Conservation (phyloP, 2,888 invertebrate genomes). For the Branchipolynoe longqiensis region DNA sequence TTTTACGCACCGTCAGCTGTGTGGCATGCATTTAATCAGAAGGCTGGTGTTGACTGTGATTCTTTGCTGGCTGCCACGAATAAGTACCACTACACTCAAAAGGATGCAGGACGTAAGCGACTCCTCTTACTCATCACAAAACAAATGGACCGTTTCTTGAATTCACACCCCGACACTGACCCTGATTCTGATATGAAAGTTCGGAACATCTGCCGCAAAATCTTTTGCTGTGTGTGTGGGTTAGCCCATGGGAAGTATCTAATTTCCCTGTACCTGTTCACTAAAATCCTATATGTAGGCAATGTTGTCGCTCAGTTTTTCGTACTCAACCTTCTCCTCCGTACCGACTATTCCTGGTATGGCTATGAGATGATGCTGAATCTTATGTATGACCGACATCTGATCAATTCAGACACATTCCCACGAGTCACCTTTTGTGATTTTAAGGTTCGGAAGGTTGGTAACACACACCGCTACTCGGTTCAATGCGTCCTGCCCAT, state of each 20-base stretch:
- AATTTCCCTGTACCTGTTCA: constrained; percentile 81
- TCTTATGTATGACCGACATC: constrained; percentile 4
- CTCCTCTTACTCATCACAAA: constrained; percentile 62
- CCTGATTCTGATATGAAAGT: constrained; percentile 16
- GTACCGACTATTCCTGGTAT: constrained; percentile 78
- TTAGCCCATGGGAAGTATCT: constrained; percentile 81
- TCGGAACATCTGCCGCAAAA: background rate
- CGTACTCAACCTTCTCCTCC: constrained; percentile 82
- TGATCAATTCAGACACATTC: constrained; percentile 33
- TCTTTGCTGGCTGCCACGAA: constrained; percentile 64
- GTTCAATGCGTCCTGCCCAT: constrained; percentile 46
- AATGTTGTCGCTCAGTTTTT: constrained; percentile 82
- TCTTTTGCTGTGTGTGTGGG: constrained; percentile 28
- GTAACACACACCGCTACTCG: constrained; percentile 38
- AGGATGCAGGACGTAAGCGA: constrained; percentile 54
- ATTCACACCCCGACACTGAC: constrained; percentile 35
- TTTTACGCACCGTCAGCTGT: constrained; percentile 72
- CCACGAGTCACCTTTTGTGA: constrained; percentile 38
- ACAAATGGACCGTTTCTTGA: constrained; percentile 67
- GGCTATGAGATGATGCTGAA: constrained; percentile 70
- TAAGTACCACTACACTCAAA: constrained; percentile 59
- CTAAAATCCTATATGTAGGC: constrained; percentile 81
- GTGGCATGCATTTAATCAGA: constrained; percentile 62
- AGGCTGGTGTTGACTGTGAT: constrained; percentile 67
- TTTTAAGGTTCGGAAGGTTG: constrained; percentile 5